Conservation (phyloP, 2,113 vertebrate species). For the Bubo scandiacus region DNA sequence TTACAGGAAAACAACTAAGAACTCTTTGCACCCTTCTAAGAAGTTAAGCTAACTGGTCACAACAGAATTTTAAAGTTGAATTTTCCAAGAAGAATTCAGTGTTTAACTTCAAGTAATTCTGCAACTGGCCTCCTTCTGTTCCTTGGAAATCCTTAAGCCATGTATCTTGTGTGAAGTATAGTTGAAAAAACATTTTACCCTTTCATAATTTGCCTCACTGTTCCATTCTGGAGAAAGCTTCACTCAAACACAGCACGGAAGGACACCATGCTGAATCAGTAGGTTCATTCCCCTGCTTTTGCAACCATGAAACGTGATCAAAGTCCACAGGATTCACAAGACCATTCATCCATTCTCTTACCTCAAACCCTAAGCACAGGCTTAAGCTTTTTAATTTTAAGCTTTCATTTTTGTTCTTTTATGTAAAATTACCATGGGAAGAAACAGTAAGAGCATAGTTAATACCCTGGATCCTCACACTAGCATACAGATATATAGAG, state of each 20-base stretch:
- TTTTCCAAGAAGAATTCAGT: background rate
- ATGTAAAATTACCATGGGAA: background rate
- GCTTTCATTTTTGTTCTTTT: background rate
- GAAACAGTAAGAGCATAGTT: background rate
- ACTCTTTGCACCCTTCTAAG: background rate
- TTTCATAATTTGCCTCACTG: background rate
- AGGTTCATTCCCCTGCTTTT: background rate
- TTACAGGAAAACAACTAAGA: background rate
- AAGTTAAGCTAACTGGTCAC: background rate
- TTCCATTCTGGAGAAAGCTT: background rate
- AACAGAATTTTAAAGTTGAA: background rate
- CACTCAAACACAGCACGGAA: background rate
- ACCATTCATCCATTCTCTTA: background rate
- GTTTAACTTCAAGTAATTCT: background rate
- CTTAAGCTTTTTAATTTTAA: background rate
- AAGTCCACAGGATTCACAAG: background rate
- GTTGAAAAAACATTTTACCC: background rate
- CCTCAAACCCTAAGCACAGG: background rate
- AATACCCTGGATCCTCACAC: background rate
- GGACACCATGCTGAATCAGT: background rate
- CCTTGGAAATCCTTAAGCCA: background rate
- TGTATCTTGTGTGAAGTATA: background rate
- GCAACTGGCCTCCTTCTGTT: background rate
- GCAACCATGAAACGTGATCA: background rate
- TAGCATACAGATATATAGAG: fast-evolving